These are phyloP conservation scores for Chaetodon auriga DNA, from an alignment of 2,113 vertebrate species.

Conservation along the genomic window DNA sequence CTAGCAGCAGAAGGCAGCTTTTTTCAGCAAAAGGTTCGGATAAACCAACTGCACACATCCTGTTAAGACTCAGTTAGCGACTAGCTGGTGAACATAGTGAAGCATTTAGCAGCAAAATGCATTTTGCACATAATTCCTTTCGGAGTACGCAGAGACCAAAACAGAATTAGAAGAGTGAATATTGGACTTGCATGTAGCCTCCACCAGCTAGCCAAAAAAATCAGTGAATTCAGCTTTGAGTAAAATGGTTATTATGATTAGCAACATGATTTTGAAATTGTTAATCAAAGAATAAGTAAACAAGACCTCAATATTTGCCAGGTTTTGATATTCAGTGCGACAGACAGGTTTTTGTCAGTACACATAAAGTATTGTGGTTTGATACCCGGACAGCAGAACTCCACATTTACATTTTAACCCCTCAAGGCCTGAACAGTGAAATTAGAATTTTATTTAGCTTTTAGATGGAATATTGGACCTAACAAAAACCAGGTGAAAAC, in stretches of 20 bases:
- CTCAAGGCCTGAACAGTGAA: background rate
- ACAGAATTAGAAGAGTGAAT: too few relatives aligned
- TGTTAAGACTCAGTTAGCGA: background rate
- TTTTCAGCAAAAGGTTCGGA: background rate
- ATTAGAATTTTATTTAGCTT: background rate
- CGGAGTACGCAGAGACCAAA: too few relatives aligned
- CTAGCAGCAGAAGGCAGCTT: background rate
- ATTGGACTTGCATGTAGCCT: too few relatives aligned
- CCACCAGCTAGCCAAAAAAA: too few relatives aligned
- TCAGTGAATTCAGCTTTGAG: too few relatives aligned
- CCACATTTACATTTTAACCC: background rate
- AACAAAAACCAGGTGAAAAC: background rate
- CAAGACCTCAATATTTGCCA: background rate
- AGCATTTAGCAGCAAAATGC: background rate
- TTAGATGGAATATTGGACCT: background rate
- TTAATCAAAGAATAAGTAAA: too few relatives aligned
- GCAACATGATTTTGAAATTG: too few relatives aligned
- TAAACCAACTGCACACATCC: too few relatives aligned
- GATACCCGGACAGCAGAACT: background rate
- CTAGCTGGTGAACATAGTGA: background rate
- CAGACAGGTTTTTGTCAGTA: background rate
- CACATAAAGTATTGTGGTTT: background rate
- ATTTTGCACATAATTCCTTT: too few relatives aligned
- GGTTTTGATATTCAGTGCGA: background rate
- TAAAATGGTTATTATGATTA: too few relatives aligned